phyloP scores from a whole-genome alignment of 2,797 vertebrate genomes.

The Clarias fuscus region DNA sequence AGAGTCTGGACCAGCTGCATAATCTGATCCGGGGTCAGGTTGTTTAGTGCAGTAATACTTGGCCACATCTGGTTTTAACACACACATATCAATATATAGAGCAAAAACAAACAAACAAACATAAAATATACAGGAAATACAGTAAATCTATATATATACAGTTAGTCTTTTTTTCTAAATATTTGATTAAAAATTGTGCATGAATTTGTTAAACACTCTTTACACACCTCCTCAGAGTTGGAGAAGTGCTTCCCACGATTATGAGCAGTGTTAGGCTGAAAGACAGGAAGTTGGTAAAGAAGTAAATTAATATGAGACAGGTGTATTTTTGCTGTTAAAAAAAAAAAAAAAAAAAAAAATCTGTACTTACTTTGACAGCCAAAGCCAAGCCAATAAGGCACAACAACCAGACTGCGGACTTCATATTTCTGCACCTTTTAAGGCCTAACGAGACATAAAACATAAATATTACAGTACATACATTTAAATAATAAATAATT shows the following conservation, averaged over 20 bases:
- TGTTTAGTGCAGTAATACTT: background rate
- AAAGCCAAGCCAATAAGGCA: slow-evolving; percentile 41
- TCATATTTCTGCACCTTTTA: slow-evolving; percentile 37
- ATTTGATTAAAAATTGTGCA: background rate
- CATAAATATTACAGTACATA: background rate
- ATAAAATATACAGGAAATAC: too few species aligned
- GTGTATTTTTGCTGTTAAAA: too few species aligned
- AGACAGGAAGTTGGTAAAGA: too few species aligned
- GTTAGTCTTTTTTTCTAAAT: too few species aligned
- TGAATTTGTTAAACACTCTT: too few species aligned
- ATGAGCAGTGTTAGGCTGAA: too few species aligned
- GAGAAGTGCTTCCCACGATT: too few species aligned
- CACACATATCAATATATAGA: background rate
- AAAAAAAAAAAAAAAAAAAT: too few species aligned
- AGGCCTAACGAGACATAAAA: background rate
- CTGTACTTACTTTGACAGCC: slow-evolving; percentile 4
- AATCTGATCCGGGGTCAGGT: background rate
- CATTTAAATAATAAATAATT: background rate
- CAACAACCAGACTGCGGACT: slow-evolving; percentile 27
- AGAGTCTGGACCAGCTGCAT: too few species aligned
- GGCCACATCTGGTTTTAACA: slow-evolving; percentile 9
- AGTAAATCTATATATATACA: too few species aligned
- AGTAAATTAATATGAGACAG: too few species aligned
- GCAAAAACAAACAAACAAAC: background rate
- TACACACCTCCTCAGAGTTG: too few species aligned